Evolutionary conservation across 2,113 vertebrate species (phyloP).

Genomic region (Colossoma macropomum): DNA sequence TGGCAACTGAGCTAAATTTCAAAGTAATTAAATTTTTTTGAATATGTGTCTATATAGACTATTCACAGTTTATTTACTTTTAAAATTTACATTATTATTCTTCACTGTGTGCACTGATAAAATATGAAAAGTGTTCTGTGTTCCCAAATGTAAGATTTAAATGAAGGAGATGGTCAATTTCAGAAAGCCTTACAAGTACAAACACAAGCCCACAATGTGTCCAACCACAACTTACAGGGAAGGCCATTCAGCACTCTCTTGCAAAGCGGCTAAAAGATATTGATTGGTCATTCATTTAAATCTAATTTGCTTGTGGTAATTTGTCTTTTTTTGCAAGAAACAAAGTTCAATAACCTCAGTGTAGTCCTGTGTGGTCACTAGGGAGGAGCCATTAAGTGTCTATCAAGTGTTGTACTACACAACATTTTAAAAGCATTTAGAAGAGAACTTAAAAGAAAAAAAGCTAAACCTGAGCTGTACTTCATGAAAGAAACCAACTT

Average conservation of each 20-base stretch:
- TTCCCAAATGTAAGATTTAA: no score
- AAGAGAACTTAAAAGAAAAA: neutral
- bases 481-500: neutral
- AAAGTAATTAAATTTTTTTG: no score
- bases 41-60: no score
- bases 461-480: neutral
- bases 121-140: no score
- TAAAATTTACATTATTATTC: neutral
- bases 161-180: neutral
- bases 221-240: neutral
- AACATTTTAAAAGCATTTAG: neutral
- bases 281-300: slow-evolving; percentile 64
- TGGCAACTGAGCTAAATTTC: no score
- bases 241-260: slow-evolving; percentile 30
- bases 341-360: slow-evolving; percentile 64
- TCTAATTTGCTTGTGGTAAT: slow-evolving; percentile 59
- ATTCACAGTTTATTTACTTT: no score
- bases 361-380: slow-evolving; percentile 35
- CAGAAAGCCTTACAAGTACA: neutral
- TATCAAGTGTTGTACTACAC: slow-evolving; percentile 5
- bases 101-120: no score
- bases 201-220: neutral
- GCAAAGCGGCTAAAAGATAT: slow-evolving; percentile 63
- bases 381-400: slow-evolving; percentile 47
- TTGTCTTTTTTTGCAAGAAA: slow-evolving; percentile 42